Evolutionary conservation across 2,797 vertebrate species (phyloP).

Genomic region (Characodon lateralis): DNA sequence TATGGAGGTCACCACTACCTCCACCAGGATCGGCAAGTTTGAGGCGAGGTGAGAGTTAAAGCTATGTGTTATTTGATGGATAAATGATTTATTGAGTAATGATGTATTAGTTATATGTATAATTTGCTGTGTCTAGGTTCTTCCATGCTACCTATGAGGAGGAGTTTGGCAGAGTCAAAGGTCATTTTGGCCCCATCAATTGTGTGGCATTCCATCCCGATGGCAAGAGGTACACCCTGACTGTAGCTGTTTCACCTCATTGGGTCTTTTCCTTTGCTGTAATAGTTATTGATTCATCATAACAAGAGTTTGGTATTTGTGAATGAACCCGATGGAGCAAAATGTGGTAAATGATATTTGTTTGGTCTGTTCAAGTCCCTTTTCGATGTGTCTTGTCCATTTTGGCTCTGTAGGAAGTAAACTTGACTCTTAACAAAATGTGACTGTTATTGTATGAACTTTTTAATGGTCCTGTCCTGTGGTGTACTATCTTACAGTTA

Average conservation of each 20-base stretch:
- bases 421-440: too few relatives aligned
- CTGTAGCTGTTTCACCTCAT: too few relatives aligned
- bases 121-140: slow-evolving; percentile 80
- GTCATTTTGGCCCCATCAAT: slow-evolving; percentile 97
- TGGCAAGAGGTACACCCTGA: slow-evolving; percentile 88
- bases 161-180: slow-evolving; percentile 97
- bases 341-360: too few relatives aligned
- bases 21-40: slow-evolving; percentile 98
- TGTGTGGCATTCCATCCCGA: slow-evolving; percentile 97
- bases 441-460: background rate
- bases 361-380: too few relatives aligned
- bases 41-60: slow-evolving; percentile 88
- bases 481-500: slow-evolving; percentile 80
- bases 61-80: too few relatives aligned
- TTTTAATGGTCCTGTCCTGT: background rate
- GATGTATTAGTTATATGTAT: background rate
- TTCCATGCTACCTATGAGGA: slow-evolving; percentile 97
- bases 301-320: too few relatives aligned
- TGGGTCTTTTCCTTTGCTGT: too few relatives aligned
- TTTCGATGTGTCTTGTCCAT: background rate
- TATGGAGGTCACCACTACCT: slow-evolving; percentile 99
- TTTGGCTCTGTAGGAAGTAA: too few relatives aligned
- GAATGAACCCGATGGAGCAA: too few relatives aligned
- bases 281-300: too few relatives aligned
- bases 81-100: background rate